phyloP scores from a whole-genome alignment of 2,888 invertebrate species.

The Lingula anatina region DNA sequence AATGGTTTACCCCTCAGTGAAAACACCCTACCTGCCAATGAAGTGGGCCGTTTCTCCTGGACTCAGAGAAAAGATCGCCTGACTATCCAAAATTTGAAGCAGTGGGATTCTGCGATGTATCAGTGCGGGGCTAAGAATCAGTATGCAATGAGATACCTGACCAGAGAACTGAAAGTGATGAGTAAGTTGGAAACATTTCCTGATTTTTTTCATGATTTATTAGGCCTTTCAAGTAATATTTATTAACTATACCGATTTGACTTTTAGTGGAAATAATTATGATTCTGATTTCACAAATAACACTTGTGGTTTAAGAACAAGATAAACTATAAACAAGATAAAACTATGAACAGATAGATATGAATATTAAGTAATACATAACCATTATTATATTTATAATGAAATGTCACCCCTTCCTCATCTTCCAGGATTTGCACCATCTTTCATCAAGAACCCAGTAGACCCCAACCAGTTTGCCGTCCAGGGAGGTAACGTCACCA shows the following conservation, averaged over 20 bases:
- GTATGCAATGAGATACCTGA: not conserved
- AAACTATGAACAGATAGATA: too few relatives aligned
- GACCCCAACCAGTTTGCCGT: not conserved
- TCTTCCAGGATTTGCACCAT: not conserved
- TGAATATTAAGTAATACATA: too few relatives aligned
- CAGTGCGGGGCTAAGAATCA: not conserved
- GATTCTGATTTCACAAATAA: too few relatives aligned
- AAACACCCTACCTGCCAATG: not conserved
- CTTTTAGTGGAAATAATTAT: too few relatives aligned
- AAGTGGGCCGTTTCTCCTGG: not conserved
- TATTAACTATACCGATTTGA: too few relatives aligned
- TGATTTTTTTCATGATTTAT: too few relatives aligned
- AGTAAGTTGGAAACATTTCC: too few relatives aligned
- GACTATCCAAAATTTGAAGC: not conserved
- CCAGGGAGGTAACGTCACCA: not conserved
- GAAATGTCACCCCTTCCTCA: too few relatives aligned
- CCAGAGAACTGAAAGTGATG: not conserved
- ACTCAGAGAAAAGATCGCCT: not conserved
- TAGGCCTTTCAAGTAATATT: too few relatives aligned
- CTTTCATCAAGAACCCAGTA: not conserved
- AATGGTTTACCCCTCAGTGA: not conserved
- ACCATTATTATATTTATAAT: too few relatives aligned
- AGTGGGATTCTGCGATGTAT: not conserved
- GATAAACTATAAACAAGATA: too few relatives aligned
- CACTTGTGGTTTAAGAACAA: too few relatives aligned